Base-by-base conservation (phyloP, 37 sponge, comb jelly and placozoan genomes). In the Cladorhizidae sp. region DNA sequence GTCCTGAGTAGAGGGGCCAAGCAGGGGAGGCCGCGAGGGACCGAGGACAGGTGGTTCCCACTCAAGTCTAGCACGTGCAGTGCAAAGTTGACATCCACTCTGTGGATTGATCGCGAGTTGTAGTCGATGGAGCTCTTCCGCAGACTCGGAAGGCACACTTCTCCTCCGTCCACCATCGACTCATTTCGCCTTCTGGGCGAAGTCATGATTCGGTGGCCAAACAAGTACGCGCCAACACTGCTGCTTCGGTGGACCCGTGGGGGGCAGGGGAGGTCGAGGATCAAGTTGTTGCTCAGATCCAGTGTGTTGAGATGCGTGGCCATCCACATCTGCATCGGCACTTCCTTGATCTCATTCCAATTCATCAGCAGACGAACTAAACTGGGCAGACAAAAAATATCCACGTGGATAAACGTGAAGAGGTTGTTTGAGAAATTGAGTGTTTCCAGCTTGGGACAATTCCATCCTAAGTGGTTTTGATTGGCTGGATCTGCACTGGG, bases 1-100 rank as follows among this genome's bases (percentile, higher is more conserved):
- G 79, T 76, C 20, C 41, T n/a, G 18, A 91, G 57, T 17, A 74
- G 56, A 0, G 85, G 92, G 20, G 87, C 92, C 0, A 91, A 84
- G 39, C 92, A 91, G 0, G 87, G 64, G 26, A 91, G 72, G 1
- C 84, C 87, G 0, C 23, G 23, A 0, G 89, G 89, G 1, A 88
- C 40, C 5, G 36, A 40, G 5, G 73, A 76, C 49, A 92, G 67
- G 1, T 80, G 64, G 72, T 92, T 92, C 63, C 61, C 72, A n/a
- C 68, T 72, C 38, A 88, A 9, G 40, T 92, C 81, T 18, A 92
- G 67, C 14, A 67, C 21, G 28, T 74, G 52, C 28, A 92, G 64
- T 1, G 26, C 32, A 42, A 73, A 79, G 2, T 79, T 80, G n/a
- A 49, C 6, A 8, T 57, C 52, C 35, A 21, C 33, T 28, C 40